Evolutionary conservation across 2,113 vertebrate genomes (phyloP).

Genomic region (Petrocephalus zakoni): DNA sequence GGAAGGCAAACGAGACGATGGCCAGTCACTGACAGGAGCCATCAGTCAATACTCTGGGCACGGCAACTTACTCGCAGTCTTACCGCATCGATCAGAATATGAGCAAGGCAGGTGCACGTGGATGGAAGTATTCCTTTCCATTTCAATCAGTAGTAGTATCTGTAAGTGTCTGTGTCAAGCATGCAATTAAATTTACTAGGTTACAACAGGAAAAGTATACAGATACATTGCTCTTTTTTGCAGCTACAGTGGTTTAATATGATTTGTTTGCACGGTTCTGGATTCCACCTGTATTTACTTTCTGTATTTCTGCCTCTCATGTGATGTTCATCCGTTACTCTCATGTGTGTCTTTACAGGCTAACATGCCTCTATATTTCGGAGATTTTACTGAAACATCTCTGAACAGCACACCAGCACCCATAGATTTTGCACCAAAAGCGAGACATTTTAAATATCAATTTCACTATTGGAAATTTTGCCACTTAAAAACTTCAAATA

Average conservation of each 20-base stretch:
- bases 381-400: not conserved
- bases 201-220: not conserved
- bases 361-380: not conserved
- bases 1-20: not conserved
- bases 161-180: not conserved
- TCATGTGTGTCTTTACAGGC: not conserved
- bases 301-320: not conserved
- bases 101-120: not conserved
- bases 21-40: not conserved
- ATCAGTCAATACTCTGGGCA: not conserved
- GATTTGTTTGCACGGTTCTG: not conserved
- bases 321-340: not conserved
- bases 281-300: not conserved
- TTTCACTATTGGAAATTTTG: not conserved
- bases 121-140: not conserved
- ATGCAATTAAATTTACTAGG: not conserved
- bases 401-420: not conserved
- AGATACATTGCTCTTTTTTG: not conserved
- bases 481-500: not conserved
- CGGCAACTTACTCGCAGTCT: not conserved
- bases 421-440: not conserved
- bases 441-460: not conserved
- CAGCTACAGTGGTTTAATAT: not conserved
- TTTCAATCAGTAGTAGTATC: not conserved
- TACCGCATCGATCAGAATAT: not conserved